Conservation (phyloP, 2,888 invertebrate genomes). For the Sphaerophoria taeniata region DNA sequence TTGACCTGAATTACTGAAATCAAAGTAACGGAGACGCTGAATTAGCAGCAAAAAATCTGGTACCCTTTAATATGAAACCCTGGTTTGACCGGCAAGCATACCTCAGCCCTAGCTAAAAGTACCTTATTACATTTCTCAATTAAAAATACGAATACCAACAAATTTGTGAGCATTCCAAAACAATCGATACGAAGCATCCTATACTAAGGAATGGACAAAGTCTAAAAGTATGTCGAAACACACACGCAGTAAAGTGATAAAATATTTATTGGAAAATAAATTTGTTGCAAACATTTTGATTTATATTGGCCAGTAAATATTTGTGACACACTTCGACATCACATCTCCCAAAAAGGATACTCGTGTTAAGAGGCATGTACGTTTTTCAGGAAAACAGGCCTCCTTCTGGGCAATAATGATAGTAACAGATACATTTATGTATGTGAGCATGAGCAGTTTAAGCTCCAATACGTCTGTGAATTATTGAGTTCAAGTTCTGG, state of each 20-base stretch:
- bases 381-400: neutral
- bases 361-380: slow-evolving; percentile 27
- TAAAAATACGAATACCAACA: too few relatives aligned
- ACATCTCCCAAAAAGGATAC: slow-evolving; percentile 33
- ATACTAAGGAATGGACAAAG: too few relatives aligned
- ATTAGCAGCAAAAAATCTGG: too few relatives aligned
- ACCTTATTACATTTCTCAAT: too few relatives aligned
- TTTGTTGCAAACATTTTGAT: slow-evolving; percentile 41
- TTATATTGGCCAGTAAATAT: slow-evolving; percentile 27
- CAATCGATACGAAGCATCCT: too few relatives aligned
- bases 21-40: too few relatives aligned
- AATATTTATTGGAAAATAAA: slow-evolving; percentile 55
- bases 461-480: slow-evolving; percentile 38
- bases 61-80: too few relatives aligned
- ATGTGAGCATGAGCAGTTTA: neutral
- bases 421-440: neutral
- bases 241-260: slow-evolving; percentile 33
- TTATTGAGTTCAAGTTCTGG: slow-evolving; percentile 49
- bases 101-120: too few relatives aligned
- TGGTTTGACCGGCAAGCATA: too few relatives aligned
- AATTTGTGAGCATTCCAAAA: too few relatives aligned
- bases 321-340: slow-evolving; percentile 14
- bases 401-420: neutral
- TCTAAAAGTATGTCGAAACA: slow-evolving; percentile 14
- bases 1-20: too few relatives aligned